Evolutionary conservation across 2,888 invertebrate species (phyloP), one percentile per base, ranked within the genome.

Genomic region (Buathra laborator): DNA sequence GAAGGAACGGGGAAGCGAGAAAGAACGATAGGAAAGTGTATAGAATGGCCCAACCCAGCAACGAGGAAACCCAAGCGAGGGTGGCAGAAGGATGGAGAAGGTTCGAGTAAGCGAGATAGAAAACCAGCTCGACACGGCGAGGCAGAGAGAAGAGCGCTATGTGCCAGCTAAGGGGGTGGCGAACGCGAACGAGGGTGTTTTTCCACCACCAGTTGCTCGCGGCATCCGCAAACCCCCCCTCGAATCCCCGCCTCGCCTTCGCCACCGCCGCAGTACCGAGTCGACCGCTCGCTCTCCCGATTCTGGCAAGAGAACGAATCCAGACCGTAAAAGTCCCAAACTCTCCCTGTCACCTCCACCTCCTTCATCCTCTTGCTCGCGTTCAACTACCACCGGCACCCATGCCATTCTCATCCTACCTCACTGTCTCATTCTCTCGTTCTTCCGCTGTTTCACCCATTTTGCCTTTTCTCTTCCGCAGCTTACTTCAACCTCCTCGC

Each of bases 181-280:
- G 90, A 91, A 91, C 90, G 91, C 89, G 92, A 93, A 92, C 91
- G 92, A 93, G 93, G 93, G 92, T 94, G 94, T 94, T 94, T 94
- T 94, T 94, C 94, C 93, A 93, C 94, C 94, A 94, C 94, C 93
- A 94, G 94, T 94, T 94, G 94, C 94, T 93, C 92, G 91, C 91
- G 89, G 89, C 89, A 89, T 89, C 88, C 90, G 86, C 89, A 89
- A 89, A 89, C 87, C 88, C 87, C 87, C 85, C 70, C 81, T 81
- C 83, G 88, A 90, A 87, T 87, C 87, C 87, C 68, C 66, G 66
- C 77, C 68, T 43, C 66, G 78, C 77, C 78, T 82, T 82, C 84
- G 74, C 74, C 75, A 48, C 72, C 74, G 24, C 66, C 75, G 66
- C 78, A 72, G 62, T 53, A 79, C 79, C 80, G 79, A 80, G 85